Conservation (phyloP, 2,797 vertebrate genomes). For the Myotis vivesi region DNA sequence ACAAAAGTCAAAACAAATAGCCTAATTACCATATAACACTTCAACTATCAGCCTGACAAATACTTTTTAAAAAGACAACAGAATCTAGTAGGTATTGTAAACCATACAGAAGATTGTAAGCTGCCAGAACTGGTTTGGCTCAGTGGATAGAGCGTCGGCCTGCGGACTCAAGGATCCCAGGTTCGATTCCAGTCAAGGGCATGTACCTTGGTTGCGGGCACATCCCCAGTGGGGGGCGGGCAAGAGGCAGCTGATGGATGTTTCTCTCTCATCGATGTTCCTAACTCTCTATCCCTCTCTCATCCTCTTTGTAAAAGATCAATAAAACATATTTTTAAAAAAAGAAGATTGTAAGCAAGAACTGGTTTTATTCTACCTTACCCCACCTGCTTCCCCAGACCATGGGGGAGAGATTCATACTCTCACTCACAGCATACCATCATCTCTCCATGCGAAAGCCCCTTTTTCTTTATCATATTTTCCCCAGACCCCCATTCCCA, state of each 20-base stretch:
- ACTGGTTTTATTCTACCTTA: background rate
- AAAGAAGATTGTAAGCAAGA: background rate
- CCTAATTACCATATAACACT: background rate
- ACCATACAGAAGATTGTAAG: background rate
- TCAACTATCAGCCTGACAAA: background rate
- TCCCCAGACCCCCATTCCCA: background rate
- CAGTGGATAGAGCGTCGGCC: too few relatives aligned
- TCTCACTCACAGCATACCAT: background rate
- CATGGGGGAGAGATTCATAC: background rate
- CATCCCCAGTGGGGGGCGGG: too few relatives aligned
- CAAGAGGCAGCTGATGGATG: too few relatives aligned
- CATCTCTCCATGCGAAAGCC: background rate
- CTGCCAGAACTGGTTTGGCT: too few relatives aligned
- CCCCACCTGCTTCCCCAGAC: background rate
- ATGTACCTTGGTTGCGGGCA: too few relatives aligned
- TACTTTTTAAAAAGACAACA: background rate
- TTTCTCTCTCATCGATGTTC: too few relatives aligned
- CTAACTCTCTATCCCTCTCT: too few relatives aligned
- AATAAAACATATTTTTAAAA: too few relatives aligned
- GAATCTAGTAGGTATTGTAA: background rate
- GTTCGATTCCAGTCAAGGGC: too few relatives aligned
- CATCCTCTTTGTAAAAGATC: too few relatives aligned
- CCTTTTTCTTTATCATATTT: slow-evolving; percentile 6
- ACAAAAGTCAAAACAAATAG: slow-evolving; percentile 24
- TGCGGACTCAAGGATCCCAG: too few relatives aligned